Conservation (phyloP, 2,797 vertebrate genomes). For the Emys orbicularis region DNA sequence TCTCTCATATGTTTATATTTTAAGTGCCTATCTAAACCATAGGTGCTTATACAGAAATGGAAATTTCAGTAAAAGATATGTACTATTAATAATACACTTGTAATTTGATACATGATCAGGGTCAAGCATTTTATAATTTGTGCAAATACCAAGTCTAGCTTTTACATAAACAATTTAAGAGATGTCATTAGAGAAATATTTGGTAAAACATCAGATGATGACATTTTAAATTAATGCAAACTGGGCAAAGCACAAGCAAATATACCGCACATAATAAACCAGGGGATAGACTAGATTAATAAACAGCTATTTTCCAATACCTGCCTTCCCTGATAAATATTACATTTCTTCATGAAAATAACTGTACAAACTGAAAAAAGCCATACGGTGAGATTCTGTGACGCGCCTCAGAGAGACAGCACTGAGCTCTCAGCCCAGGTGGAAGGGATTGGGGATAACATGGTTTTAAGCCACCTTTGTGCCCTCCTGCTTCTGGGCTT, state of each 20-base stretch:
- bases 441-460: background rate
- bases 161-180: background rate
- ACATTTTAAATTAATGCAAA: background rate
- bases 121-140: background rate
- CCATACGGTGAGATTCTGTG: background rate
- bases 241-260: background rate
- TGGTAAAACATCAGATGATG: background rate
- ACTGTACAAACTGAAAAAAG: background rate
- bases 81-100: background rate
- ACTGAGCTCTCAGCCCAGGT: background rate
- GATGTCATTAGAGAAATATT: background rate
- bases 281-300: background rate
- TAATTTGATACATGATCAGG: background rate
- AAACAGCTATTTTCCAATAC: background rate
- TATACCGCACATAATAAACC: accelerated
- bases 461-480: background rate
- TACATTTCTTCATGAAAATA: background rate
- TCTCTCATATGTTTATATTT: background rate
- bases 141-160: background rate
- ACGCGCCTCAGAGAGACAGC: background rate
- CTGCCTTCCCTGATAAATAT: background rate
- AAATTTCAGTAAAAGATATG: background rate
- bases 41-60: background rate
- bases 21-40: background rate
- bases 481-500: background rate